Evolutionary conservation across 2,888 invertebrate species (phyloP).

Genomic region (Gortyna flavago): DNA sequence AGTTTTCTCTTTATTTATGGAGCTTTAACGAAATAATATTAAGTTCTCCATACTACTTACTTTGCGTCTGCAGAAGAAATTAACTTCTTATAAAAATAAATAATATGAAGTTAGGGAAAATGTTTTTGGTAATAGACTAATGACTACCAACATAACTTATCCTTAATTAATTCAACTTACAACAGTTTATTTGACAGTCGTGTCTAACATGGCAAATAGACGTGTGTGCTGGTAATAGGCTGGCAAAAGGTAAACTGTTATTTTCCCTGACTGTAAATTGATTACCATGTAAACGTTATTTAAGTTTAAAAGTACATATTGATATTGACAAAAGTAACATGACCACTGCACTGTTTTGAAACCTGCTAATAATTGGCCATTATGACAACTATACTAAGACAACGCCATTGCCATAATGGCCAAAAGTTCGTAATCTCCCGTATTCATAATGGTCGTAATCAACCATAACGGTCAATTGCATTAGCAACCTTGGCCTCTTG

Average conservation of each 20-base stretch:
- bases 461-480: not conserved
- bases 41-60: no score
- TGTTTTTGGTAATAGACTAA: no score
- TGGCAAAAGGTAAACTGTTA: not conserved
- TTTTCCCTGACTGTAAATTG: not conserved
- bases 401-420: not conserved
- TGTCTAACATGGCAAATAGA: not conserved
- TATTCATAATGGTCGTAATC: not conserved
- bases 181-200: not conserved
- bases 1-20: no score
- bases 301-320: not conserved
- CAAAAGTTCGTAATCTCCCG: not conserved
- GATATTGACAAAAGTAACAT: conserved; percentile 7
- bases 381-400: no score
- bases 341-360: not conserved
- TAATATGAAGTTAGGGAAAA: no score
- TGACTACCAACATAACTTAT: no score
- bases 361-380: not conserved
- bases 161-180: not conserved
- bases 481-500: not conserved
- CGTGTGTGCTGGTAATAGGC: no score
- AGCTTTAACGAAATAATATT: no score
- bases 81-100: no score
- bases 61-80: no score
- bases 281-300: not conserved